A percentile compares a stretch with the other conserved stretches of the same genome.
Conservation (phyloP, 2,888 invertebrate species). For the Digitonthophagus gazella region DNA sequence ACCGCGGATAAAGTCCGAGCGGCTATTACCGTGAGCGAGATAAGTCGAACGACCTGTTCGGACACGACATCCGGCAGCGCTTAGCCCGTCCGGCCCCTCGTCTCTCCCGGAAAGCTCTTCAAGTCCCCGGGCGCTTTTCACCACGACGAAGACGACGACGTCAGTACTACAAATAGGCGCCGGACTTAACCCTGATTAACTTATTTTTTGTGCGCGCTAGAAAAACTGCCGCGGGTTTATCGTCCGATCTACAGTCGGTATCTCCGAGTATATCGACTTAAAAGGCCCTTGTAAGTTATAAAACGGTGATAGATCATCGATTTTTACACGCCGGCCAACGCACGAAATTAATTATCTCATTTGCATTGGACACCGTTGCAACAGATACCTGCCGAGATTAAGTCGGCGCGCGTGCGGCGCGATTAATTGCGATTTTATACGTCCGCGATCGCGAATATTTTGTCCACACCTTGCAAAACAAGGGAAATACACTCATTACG, state of each 20-base stretch:
- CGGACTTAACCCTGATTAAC: too few relatives aligned
- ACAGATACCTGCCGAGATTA: background rate
- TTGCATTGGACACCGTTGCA: background rate
- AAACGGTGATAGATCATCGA: too few relatives aligned
- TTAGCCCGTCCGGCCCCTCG: background rate
- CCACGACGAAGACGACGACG: background rate
- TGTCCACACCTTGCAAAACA: background rate
- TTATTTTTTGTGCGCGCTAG: too few relatives aligned
- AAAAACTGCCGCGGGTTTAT: background rate
- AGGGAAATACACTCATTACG: background rate
- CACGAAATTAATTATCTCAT: background rate
- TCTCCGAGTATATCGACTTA: too few relatives aligned
- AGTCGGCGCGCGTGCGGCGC: background rate
- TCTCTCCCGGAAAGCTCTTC: background rate
- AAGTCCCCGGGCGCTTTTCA: background rate
- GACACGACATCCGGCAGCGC: background rate
- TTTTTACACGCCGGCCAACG: too few relatives aligned
- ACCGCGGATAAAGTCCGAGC: slow-evolving; percentile 34
- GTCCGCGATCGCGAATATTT: background rate
- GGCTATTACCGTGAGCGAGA: slow-evolving; percentile 28
- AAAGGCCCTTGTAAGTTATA: too few relatives aligned
- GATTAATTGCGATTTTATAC: background rate
- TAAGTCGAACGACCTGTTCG: slow-evolving; percentile 5
- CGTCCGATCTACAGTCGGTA: too few relatives aligned
- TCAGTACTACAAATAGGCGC: too few relatives aligned